Percentiles rank a stretch among this genome's conserved stretches.
Conservation (phyloP, 1,140 invertebrate genomes). For the Drosophila nannoptera region DNA sequence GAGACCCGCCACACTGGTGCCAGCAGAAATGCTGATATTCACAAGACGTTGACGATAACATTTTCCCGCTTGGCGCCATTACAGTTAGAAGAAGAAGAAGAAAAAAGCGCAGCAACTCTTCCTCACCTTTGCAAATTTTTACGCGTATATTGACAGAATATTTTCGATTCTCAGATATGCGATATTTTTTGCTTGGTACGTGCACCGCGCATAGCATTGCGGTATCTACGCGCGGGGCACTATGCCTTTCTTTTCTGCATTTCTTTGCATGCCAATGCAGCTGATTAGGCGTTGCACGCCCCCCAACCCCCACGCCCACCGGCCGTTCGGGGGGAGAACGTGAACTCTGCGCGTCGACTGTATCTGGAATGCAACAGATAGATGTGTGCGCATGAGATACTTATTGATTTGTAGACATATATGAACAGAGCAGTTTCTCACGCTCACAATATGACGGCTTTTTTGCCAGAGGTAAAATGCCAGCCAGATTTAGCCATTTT, state of each 20-base stretch:
- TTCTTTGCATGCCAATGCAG: slow-evolving; percentile 37
- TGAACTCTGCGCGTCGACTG: slow-evolving; percentile 57
- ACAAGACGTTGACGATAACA: slow-evolving; percentile 16
- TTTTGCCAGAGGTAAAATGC: slow-evolving; percentile 49
- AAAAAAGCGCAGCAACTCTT: neutral
- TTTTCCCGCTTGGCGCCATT: slow-evolving; percentile 4
- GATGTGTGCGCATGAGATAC: slow-evolving; percentile 26
- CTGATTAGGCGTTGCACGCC: slow-evolving; percentile 57
- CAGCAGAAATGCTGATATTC: slow-evolving; percentile 2
- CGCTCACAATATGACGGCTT: slow-evolving; percentile 70
- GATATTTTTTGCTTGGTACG: slow-evolving; percentile 36
- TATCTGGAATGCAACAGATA: slow-evolving; percentile 35
- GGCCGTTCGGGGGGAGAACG: slow-evolving; percentile 42
- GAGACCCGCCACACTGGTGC: neutral
- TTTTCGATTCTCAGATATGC: neutral
- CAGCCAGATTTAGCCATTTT: slow-evolving; percentile 69
- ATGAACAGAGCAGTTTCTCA: slow-evolving; percentile 68
- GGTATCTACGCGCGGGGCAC: slow-evolving; percentile 11
- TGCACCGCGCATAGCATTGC: slow-evolving; percentile 23
- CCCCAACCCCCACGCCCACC: slow-evolving; percentile 33
- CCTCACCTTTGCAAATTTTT: neutral
- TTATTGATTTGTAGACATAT: slow-evolving; percentile 12
- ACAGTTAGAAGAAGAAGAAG: slow-evolving; percentile 4
- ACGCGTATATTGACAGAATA: neutral
- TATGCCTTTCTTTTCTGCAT: slow-evolving; percentile 34